These are phyloP conservation scores for Malthinus seriepunctatus DNA, from an alignment of 2,888 invertebrate genomes.

Conservation along the genomic window DNA sequence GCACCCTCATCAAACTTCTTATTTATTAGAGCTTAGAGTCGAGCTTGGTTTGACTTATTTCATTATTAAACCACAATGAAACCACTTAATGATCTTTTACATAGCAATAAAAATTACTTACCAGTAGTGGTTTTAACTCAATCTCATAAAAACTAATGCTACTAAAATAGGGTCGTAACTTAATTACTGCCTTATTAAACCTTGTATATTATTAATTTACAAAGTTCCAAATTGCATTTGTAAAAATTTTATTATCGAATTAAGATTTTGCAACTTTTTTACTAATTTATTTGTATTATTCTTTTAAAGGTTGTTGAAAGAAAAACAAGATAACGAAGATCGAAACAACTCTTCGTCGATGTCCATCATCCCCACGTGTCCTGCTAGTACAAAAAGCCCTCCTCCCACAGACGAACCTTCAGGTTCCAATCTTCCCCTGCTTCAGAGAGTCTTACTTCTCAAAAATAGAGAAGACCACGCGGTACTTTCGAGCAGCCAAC, in stretches of 20 bases:
- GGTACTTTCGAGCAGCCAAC: constrained; percentile 42
- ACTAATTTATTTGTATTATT: background rate
- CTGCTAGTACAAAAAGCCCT: constrained; percentile 61
- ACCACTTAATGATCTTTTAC: too few relatives aligned
- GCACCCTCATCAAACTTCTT: too few relatives aligned
- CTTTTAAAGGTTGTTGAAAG: constrained; percentile 68
- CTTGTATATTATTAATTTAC: background rate
- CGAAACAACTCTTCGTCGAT: constrained; percentile 54
- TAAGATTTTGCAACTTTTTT: background rate
- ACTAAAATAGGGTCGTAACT: background rate
- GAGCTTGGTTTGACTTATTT: too few relatives aligned
- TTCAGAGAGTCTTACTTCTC: constrained; percentile 73
- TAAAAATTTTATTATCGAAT: background rate
- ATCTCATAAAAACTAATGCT: too few relatives aligned
- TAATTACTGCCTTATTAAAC: background rate
- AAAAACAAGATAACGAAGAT: constrained; percentile 74
- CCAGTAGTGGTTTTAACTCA: too few relatives aligned
- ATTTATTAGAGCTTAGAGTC: too few relatives aligned
- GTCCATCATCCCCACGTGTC: constrained; percentile 56
- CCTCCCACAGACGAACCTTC: constrained; percentile 62
- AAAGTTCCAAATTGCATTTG: background rate
- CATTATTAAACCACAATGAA: too few relatives aligned
- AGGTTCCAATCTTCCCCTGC: constrained; percentile 71
- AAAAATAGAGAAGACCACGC: constrained; percentile 76
- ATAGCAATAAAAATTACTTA: too few relatives aligned